Base-by-base conservation (phyloP, 2,113 vertebrate genomes). In the Ammodytes marinus region DNA sequence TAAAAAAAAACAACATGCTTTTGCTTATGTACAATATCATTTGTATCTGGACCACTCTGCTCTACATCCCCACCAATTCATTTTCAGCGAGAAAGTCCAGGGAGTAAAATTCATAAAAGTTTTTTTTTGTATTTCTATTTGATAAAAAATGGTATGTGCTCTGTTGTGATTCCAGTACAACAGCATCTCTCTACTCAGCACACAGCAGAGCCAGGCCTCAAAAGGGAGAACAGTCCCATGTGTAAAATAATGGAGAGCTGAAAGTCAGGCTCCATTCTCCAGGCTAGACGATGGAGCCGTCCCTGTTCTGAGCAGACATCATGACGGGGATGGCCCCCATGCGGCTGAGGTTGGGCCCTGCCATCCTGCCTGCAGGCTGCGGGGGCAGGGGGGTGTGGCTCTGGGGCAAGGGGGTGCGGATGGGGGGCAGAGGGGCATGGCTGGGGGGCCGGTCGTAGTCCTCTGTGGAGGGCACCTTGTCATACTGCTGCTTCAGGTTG, bases 271-370 rank as follows among this genome's bases (percentile, higher is more conserved):
- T 70, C 69, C 77, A 73, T 63, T 80, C 52, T 9, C 5, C 35
- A 5, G 12, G 66, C 94, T 98, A 99, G 82, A 99, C 98, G 77
- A 99, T 98, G 0, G 97, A 99, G 79, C 98, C 98, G 71, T 99
- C 98, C 95, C 97, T 96, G 95, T 96, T 98, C 93, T 99, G 98
- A 64, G 98, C 98, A 63, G 98, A 97, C 77, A 98, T 96, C 98
- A 99, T 99, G 93, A 99, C 98, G 0, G 98, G 95, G 85, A 99
- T 95, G 65, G 93, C 98, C 65, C 98, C 98, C 98, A 99, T 99
- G 93, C 98, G 97, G 88, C 96, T 99, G 87, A 99, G 96, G 94
- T 98, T 99, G 90, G 97, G 96, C 80, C 95, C 97, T 2, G 95
- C 96, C 96, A 98, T 96, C 94, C 95, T 97, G 91, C 92, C 63